Evolutionary conservation across 2,888 invertebrate species (phyloP).

Genomic region (Drosophila nigritarsus): DNA sequence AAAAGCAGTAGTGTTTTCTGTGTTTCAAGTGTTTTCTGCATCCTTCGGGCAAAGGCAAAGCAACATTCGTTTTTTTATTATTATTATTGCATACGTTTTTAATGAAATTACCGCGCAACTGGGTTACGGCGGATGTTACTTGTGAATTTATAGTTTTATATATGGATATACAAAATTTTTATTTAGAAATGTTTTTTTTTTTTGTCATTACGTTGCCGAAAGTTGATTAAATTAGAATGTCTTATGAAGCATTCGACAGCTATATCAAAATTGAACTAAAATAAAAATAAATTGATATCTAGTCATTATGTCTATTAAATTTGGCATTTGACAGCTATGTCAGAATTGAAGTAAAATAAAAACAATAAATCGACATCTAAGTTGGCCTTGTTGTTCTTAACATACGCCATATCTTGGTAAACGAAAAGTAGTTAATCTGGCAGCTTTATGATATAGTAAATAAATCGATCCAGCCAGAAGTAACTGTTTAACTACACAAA

Average conservation of each 20-base stretch:
- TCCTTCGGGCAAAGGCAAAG: conserved; percentile 6
- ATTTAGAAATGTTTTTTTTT: too few relatives aligned
- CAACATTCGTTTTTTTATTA: neutral
- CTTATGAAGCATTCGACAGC: neutral
- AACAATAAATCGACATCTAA: too few relatives aligned
- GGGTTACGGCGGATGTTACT: conserved; percentile 25
- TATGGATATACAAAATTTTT: neutral
- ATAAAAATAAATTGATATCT: neutral
- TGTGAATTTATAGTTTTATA: neutral
- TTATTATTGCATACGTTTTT: conserved; percentile 8
- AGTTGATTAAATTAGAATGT: neutral
- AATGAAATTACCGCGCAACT: conserved; percentile 46
- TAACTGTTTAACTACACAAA: neutral
- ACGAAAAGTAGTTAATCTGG: neutral
- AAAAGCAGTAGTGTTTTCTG: conserved; percentile 9
- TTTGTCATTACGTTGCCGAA: neutral
- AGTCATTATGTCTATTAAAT: neutral
- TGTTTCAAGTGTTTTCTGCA: conserved; percentile 40
- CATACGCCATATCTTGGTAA: too few relatives aligned
- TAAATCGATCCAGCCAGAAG: neutral
- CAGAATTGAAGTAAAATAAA: neutral
- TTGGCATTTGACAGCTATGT: neutral
- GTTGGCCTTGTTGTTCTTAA: neutral
- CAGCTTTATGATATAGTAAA: neutral
- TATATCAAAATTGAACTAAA: neutral